Base-by-base conservation (phyloP, 2,888 invertebrate genomes). In the Cephus spinipes region DNA sequence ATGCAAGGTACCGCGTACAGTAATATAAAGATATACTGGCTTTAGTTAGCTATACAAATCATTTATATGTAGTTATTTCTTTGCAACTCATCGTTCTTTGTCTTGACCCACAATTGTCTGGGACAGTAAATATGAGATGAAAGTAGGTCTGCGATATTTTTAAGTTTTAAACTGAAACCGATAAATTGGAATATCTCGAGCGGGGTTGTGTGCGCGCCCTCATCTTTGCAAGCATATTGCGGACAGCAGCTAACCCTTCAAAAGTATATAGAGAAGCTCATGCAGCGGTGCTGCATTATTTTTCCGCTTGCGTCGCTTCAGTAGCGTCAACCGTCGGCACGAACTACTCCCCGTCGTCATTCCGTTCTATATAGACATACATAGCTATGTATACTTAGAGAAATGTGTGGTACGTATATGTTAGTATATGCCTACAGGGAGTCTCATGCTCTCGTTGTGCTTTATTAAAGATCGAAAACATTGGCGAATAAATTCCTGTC, bases 391-490 rank as follows among this genome's bases (percentile, higher is more conserved):
- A 55, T 55, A 55, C 9, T 55, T 55, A 55, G 4, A 9, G 4
- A 40, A 15, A 55, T 4, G 23, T 15, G 55, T 23, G 15, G 23
- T 23, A 55, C 55, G 23, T 55, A 55, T 55, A 15, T 15, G 23
- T 23, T 9, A 6, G 23, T 55, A 55, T 9, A 55, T 55, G 55
- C 23, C 55, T 55, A 30, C 31, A 11, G 71, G 71, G 71, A 71
- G 71, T 32, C 71, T 31, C 69, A 12, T 32, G 12, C 15, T 71
- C 32, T 12, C 71, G 31, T 12, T 15, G 71, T 12, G 31, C 71
- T 32, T 71, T 30, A 71, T 71, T 71, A 71, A 71, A 71, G 32
- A 71, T 71, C 71, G 71, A 71, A 71, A 32, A 32, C 31, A 30
- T 31, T 55, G 23, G 9, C 55, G 55, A 55, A 55, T 55, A 23